These are phyloP conservation scores for Polydrusus tereticollis DNA, from an alignment of 2,888 invertebrate genomes.

Conservation along the genomic window DNA sequence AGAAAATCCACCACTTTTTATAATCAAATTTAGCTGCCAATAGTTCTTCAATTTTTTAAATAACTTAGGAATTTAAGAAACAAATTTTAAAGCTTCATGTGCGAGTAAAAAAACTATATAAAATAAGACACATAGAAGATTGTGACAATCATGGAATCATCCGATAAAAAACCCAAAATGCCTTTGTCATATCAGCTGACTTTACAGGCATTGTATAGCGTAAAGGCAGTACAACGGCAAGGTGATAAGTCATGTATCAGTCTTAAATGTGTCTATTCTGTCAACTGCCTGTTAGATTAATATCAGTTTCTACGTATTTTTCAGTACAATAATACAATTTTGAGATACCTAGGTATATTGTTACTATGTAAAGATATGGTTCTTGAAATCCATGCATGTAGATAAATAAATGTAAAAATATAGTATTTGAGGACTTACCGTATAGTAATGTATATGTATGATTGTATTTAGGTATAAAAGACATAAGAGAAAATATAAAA, in stretches of 20 bases:
- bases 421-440: neutral
- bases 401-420: conserved; percentile 1
- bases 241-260: neutral
- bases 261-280: neutral
- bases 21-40: conserved; percentile 22
- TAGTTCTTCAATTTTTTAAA: conserved; percentile 21
- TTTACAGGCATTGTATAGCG: neutral
- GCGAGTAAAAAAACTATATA: conserved; percentile 1
- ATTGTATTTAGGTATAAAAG: no score
- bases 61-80: neutral
- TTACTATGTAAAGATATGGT: neutral
- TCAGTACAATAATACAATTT: conserved; percentile 46
- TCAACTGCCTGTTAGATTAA: conserved; percentile 18
- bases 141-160: neutral
- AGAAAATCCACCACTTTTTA: conserved; percentile 24
- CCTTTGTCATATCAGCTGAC: neutral
- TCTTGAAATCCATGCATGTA: neutral
- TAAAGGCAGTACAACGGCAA: neutral
- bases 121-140: neutral
- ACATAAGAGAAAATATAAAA: neutral
- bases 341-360: neutral
- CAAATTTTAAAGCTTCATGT: conserved; percentile 12
- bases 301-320: conserved; percentile 41
- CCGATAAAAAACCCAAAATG: neutral
- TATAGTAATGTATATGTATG: neutral